Base-by-base conservation (phyloP, 1,140 invertebrate genomes). In the honey bee (Apis mellifera) region DNA sequence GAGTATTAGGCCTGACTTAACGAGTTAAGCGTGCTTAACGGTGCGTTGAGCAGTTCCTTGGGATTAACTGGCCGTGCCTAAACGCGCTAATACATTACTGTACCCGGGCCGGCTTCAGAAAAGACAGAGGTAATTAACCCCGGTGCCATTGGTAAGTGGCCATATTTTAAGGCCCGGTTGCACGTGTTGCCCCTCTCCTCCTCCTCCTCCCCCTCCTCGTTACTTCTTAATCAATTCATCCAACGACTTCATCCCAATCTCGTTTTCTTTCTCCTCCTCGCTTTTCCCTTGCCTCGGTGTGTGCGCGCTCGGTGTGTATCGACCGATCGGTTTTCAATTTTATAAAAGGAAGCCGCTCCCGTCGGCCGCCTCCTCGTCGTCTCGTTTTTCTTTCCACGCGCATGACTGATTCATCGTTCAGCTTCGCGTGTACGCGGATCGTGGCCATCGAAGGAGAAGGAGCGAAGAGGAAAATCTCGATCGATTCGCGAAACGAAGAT, bases 1-100 rank as follows among this genome's bases (percentile, higher is more conserved):
- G 59, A 69, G 83, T 88, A 89, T 89, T 88, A 86, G 86, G 81
- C 66, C 32, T 3, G 73, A 84, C 80, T 86, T 86, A 87, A 89
- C 87, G 88, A 87, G 88, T 89, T 86, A 89, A 89, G 84, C 86
- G 90, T 86, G 86, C 82, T 91, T 90, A 89, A 91, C 91, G 89
- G 90, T 83, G 90, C 90, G 89, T 92, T 86, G 86, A 91, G 84
- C 79, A 91, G 89, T 90, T 90, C 85, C 89, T 84, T 64, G 83
- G 84, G 90, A 91, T 88, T 85, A 91, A 90, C 89, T 90, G 87
- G 85, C 85, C 88, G 88, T 86, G 90, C 89, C 84, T 91, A 92
- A 92, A 89, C 88, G 86, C 86, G 90, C 87, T 92, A 90, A 92
- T 90, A 90, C 89, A 91, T 92, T 90, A 89, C 88, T 86, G 87